Conservation (phyloP, 2,888 invertebrate genomes). For the Gerris lacustris region DNA sequence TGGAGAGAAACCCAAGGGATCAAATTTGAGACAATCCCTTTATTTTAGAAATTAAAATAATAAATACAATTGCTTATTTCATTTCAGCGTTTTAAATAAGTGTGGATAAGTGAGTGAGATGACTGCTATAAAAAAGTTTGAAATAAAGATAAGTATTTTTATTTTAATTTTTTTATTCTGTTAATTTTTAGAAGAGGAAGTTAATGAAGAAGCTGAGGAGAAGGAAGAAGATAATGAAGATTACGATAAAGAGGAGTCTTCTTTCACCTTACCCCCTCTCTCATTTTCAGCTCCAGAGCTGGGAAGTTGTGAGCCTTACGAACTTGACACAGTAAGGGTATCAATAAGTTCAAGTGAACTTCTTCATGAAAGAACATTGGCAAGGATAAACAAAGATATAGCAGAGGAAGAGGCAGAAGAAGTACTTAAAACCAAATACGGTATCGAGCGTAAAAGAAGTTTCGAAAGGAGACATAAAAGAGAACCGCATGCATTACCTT, state of each 20-base stretch:
- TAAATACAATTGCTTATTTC: no score
- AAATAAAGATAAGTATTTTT: no score
- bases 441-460: conserved; percentile 34
- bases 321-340: conserved; percentile 47
- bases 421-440: conserved; percentile 28
- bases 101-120: no score
- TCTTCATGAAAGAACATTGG: conserved; percentile 69
- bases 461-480: conserved; percentile 22
- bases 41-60: no score
- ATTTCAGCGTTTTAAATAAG: no score
- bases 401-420: conserved; percentile 57
- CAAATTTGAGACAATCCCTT: no score
- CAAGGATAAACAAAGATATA: conserved; percentile 64
- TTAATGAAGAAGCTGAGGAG: neutral
- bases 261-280: conserved; percentile 56
- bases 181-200: neutral
- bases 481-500: conserved; percentile 12
- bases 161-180: no score
- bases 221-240: conserved; percentile 6
- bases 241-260: conserved; percentile 15
- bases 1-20: no score
- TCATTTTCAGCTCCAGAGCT: conserved; percentile 73
- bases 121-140: no score
- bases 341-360: conserved; percentile 73
- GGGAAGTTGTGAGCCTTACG: conserved; percentile 44